Percentiles rank a stretch among this genome's conserved stretches.
Evolutionary conservation across 2,888 invertebrate species (phyloP).

Genomic region (Cloeon dipterum): DNA sequence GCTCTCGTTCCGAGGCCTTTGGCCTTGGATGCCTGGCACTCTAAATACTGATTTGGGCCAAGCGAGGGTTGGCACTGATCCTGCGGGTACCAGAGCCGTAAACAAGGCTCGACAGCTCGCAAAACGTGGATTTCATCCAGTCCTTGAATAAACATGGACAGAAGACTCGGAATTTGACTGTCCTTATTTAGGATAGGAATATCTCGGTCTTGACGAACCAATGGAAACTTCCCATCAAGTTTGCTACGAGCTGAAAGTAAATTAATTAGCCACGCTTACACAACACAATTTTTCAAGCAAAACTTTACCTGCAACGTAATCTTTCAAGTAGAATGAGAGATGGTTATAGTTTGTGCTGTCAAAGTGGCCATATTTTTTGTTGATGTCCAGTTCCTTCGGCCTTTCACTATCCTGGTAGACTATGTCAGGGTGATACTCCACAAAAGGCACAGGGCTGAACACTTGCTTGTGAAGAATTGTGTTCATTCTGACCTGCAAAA

Average conservation of each 20-base stretch:
- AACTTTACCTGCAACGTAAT: conserved; percentile 42
- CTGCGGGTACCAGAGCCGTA: conserved; percentile 27
- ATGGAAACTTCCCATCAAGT: conserved; percentile 29
- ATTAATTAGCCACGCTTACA: too few species aligned
- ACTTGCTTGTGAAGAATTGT: conserved; percentile 74
- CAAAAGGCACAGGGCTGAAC: conserved; percentile 78
- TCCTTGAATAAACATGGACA: conserved; percentile 36
- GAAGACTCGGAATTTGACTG: not conserved
- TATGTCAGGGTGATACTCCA: conserved; percentile 58
- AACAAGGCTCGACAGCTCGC: conserved; percentile 57
- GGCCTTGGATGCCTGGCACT: conserved; percentile 6
- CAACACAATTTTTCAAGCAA: conserved; percentile 6
- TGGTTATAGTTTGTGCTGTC: conserved; percentile 47
- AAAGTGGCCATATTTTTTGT: conserved; percentile 57
- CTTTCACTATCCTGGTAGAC: conserved; percentile 16
- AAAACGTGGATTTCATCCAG: conserved; percentile 39
- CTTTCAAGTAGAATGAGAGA: conserved; percentile 60
- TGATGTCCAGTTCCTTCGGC: conserved; percentile 33
- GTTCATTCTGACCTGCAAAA: conserved; percentile 69
- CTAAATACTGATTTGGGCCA: conserved; percentile 1
- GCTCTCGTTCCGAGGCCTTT: conserved; percentile 8
- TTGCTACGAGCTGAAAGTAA: conserved; percentile 37
- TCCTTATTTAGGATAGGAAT: conserved; percentile 15
- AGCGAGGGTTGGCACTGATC: conserved; percentile 12
- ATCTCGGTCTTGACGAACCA: conserved; percentile 38